Evolutionary conservation across 2,888 invertebrate species (phyloP), one percentile per base, ranked within the genome.

Genomic region (Endotricha flammealis): DNA sequence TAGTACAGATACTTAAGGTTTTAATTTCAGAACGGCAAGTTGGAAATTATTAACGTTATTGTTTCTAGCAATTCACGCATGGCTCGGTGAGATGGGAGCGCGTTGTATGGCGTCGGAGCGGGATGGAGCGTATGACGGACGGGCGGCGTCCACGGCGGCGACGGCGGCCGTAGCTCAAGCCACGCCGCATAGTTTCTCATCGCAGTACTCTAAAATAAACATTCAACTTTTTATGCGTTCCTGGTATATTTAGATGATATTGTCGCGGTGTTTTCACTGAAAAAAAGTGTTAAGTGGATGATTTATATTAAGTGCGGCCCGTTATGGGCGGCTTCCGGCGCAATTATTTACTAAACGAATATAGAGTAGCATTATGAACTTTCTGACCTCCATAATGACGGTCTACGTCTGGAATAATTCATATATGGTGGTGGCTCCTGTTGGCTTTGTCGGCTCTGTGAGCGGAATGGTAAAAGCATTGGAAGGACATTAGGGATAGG

Each of bases 211-310:
- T 61, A 69, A 83, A 85, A 82, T 83, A 82, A 80, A 75, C 75
- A 70, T 66, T 65, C 66, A 67, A 62, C 68, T 80, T 81, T 82
- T 82, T 81, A 77, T 81, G 76, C 61, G 56, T 65, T 63, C 72
- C 69, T 64, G 71, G 72, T 81, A 78, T 77, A 80, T 81, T 77
- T 80, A 75, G 78, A 76, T 58, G 69, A 78, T 69, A 76, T 74
- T 80, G 80, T 81, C 78, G 72, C 71, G 56, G 54, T 62, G 57
- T 67, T 68, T 67, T 63, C 57, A 59, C 53, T 60, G 41, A 62
- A 74, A 77, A 80, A 81, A 80, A 77, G 82, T 82, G 83, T 82
- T 83, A 85, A 85, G 81, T 83, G 80, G 80, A 80, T 85, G 83
- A 86, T 83, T 83, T 82, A 85, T 81, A 75, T 75, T 78, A 76